Percentiles rank a stretch among this genome's conserved stretches.
These are phyloP conservation scores for Alces alces DNA, from an alignment of 2,113 vertebrate species.

Conservation along the genomic window DNA sequence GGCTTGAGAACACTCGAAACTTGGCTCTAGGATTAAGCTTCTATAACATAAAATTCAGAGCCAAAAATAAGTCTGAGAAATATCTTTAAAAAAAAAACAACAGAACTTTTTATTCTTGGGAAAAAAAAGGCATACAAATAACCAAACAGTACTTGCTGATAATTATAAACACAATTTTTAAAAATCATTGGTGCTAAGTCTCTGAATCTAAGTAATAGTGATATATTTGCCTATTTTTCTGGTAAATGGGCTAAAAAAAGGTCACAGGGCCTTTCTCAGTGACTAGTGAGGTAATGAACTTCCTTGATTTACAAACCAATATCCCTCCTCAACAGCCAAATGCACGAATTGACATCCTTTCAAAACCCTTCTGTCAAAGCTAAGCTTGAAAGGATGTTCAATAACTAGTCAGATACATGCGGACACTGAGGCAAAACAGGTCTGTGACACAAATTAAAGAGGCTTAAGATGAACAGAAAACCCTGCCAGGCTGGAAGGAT, in stretches of 20 bases:
- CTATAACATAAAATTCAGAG: slow-evolving; percentile 55
- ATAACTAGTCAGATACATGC: slow-evolving; percentile 15
- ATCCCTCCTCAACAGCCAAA: not conserved
- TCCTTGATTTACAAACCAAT: slow-evolving; percentile 65
- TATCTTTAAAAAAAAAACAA: not conserved
- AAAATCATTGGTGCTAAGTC: not conserved
- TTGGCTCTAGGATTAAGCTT: slow-evolving; percentile 41
- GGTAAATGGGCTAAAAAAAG: not conserved
- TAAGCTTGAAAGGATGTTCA: not conserved
- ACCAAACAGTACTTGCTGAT: not conserved
- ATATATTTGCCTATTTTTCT: not conserved
- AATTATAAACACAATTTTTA: not conserved
- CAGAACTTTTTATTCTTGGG: not conserved
- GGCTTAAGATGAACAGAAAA: not conserved
- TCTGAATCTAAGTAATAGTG: slow-evolving; percentile 35
- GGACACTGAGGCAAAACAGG: slow-evolving; percentile 4
- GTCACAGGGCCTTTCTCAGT: slow-evolving; percentile 1
- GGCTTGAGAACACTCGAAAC: slow-evolving; percentile 27
- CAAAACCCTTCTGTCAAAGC: slow-evolving; percentile 51
- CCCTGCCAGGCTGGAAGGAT: not conserved
- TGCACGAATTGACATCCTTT: slow-evolving; percentile 42
- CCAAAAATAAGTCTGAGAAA: not conserved
- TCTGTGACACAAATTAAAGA: not conserved
- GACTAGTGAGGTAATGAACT: not conserved
- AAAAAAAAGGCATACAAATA: not conserved